A percentile compares a stretch with the other conserved stretches of the same genome.
phyloP scores from a whole-genome alignment of 2,888 invertebrate species.

The Drosophila putrida region DNA sequence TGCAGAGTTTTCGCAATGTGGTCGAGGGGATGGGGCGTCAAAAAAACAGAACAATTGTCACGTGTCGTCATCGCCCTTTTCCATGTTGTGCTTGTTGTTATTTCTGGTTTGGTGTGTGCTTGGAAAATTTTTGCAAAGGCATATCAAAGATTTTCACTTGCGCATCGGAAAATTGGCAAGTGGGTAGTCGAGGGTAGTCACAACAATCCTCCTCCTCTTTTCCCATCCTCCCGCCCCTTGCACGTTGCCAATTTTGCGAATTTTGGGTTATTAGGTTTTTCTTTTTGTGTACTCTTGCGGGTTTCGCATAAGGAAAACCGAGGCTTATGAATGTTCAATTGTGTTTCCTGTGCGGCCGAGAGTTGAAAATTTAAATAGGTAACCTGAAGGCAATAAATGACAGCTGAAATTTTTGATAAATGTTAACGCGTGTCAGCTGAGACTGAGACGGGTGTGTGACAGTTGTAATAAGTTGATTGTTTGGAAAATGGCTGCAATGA shows the following conservation, averaged over 20 bases:
- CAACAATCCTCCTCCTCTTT: constrained; percentile 3
- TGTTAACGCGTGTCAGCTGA: constrained; percentile 64
- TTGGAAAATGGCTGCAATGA: constrained; percentile 56
- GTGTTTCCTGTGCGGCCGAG: constrained; percentile 56
- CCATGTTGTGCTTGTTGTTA: constrained; percentile 33
- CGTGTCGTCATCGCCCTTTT: constrained; percentile 59
- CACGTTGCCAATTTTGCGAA: constrained; percentile 51
- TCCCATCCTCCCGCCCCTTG: not conserved
- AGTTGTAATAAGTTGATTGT: constrained; percentile 69
- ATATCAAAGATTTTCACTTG: constrained; percentile 72
- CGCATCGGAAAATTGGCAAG: constrained; percentile 63
- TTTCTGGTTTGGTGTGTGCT: constrained; percentile 23
- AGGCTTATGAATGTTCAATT: constrained; percentile 72
- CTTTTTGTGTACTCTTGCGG: constrained; percentile 56
- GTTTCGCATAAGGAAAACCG: constrained; percentile 21
- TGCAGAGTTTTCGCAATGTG: constrained; percentile 48
- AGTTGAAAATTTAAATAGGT: constrained; percentile 58
- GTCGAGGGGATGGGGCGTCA: not conserved
- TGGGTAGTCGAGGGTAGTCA: constrained; percentile 30
- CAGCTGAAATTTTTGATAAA: constrained; percentile 71
- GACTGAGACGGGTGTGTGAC: constrained; percentile 34
- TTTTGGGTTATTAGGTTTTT: constrained; percentile 71
- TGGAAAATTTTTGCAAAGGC: constrained; percentile 66
- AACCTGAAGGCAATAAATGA: constrained; percentile 65
- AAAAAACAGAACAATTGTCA: constrained; percentile 73